A percentile compares a stretch with the other conserved stretches of the same genome.
phyloP scores from a whole-genome alignment of 64 coral and sea anemone genomes.

The Hydrozoanthus tunicans region DNA sequence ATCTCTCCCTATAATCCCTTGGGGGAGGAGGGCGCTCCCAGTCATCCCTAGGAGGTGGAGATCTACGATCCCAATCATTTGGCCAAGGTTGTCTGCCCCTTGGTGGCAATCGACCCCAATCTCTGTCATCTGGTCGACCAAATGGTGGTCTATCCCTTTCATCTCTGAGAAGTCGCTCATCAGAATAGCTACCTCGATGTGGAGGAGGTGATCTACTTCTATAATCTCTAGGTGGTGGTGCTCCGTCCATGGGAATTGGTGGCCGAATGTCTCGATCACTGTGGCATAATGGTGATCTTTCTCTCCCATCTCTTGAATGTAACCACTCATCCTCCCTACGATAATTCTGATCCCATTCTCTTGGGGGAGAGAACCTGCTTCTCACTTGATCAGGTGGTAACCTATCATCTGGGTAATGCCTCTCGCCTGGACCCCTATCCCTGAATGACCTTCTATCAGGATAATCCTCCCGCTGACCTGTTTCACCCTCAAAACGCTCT shows the following conservation, averaged over 20 bases:
- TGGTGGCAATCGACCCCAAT: slow-evolving; percentile 42
- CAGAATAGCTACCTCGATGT: neutral
- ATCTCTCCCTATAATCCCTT: slow-evolving; percentile 59
- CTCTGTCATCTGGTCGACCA: slow-evolving; percentile 40
- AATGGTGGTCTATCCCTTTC: slow-evolving; percentile 31
- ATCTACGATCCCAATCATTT: slow-evolving; percentile 27
- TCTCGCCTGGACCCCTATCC: neutral
- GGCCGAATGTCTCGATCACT: slow-evolving; percentile 39
- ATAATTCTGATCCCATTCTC: neutral
- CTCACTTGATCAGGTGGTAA: neutral
- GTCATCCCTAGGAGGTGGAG: slow-evolving; percentile 55
- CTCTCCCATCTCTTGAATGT: slow-evolving; percentile 43
- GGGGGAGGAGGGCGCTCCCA: slow-evolving; percentile 32
- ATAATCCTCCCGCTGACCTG: neutral
- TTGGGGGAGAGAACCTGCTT: slow-evolving; percentile 29
- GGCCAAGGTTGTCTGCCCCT: slow-evolving; percentile 44
- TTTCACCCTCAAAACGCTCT: neutral
- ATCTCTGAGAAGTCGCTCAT: slow-evolving; percentile 39
- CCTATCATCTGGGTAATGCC: neutral
- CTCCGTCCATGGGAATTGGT: neutral
- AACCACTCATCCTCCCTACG: slow-evolving; percentile 7
- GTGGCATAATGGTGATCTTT: slow-evolving; percentile 43
- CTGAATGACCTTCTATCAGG: neutral
- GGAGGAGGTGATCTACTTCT: slow-evolving; percentile 26
- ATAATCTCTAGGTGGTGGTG: slow-evolving; percentile 37